Evolutionary conservation across 2,113 vertebrate genomes (phyloP).

Genomic region (Cathartes aura): DNA sequence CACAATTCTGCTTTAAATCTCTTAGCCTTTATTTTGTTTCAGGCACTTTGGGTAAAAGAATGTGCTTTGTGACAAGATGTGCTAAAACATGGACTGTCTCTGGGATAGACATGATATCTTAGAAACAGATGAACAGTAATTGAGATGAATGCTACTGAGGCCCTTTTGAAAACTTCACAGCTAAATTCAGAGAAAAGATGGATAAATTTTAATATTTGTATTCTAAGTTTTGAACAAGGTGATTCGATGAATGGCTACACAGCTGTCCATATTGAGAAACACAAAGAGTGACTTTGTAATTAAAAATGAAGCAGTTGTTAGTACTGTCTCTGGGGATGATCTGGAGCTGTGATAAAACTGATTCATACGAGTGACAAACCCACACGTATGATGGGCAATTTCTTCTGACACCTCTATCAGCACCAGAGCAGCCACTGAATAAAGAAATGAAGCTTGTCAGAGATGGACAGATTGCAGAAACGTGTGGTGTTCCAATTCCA

Average conservation of each 20-base stretch:
- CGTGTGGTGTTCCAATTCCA: neutral
- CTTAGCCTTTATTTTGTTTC: neutral
- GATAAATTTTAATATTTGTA: neutral
- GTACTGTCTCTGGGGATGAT: slow-evolving; percentile 3
- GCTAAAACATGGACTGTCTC: neutral
- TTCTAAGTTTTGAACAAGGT: slow-evolving; percentile 15
- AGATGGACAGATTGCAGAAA: slow-evolving; percentile 33
- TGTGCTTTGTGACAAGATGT: neutral
- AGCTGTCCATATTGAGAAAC: slow-evolving; percentile 13
- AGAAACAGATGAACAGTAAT: neutral
- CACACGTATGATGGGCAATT: neutral
- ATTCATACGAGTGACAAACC: slow-evolving; percentile 28
- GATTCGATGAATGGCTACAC: slow-evolving; percentile 9
- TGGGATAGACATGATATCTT: neutral
- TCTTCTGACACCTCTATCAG: slow-evolving; percentile 42
- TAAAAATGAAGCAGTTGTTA: slow-evolving; percentile 26
- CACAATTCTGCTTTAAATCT: neutral
- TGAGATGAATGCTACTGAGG: neutral
- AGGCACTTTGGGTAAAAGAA: neutral
- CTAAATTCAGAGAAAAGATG: neutral
- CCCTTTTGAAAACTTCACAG: neutral
- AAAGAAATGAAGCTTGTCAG: neutral
- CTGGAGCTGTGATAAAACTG: slow-evolving; percentile 33
- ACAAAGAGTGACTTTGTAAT: neutral
- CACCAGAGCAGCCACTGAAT: slow-evolving; percentile 30